Percentiles rank a stretch among this genome's conserved stretches.
phyloP scores from a whole-genome alignment of 2,113 vertebrate species.

The Gymnocephalus cernua region DNA sequence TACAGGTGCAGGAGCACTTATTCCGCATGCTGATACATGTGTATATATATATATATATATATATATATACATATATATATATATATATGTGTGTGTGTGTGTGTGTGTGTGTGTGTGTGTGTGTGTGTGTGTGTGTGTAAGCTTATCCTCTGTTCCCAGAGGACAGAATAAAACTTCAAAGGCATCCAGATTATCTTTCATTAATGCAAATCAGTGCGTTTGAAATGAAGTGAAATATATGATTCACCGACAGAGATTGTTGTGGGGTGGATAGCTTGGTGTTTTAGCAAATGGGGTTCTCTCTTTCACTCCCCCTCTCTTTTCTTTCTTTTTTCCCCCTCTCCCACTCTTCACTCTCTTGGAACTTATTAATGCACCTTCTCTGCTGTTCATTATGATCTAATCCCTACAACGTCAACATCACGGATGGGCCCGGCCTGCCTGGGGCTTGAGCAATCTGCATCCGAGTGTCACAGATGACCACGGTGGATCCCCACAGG shows the following conservation, averaged over 20 bases:
- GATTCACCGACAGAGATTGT: constrained; percentile 51
- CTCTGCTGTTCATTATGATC: constrained; percentile 53
- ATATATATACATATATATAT: constrained; percentile 14
- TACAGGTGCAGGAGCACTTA: constrained; percentile 59
- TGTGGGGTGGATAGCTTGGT: constrained; percentile 29
- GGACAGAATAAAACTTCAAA: constrained; percentile 75
- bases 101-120: constrained; percentile 29
- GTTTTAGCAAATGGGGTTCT: constrained; percentile 42
- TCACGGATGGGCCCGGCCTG: constrained; percentile 54
- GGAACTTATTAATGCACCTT: constrained; percentile 42
- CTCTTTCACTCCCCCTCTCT: constrained; percentile 11
- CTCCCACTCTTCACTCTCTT: background rate
- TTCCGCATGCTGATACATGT: constrained; percentile 57
- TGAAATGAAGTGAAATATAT: constrained; percentile 67
- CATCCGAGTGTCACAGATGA: constrained; percentile 70
- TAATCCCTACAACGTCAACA: constrained; percentile 52
- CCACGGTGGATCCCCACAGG: constrained; percentile 51
- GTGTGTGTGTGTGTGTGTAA: constrained; percentile 21
- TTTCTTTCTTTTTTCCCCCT: background rate
- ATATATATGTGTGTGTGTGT: constrained; percentile 30
- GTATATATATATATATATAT: constrained; percentile 17
- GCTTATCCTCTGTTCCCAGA: constrained; percentile 57
- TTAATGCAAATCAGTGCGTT: constrained; percentile 75
- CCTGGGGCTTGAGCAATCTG: constrained; percentile 59
- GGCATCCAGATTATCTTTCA: constrained; percentile 72